A percentile compares a stretch with the other conserved stretches of the same genome.
phyloP scores from a whole-genome alignment of 2,797 vertebrate species.

The Aldrovandia affinis region DNA sequence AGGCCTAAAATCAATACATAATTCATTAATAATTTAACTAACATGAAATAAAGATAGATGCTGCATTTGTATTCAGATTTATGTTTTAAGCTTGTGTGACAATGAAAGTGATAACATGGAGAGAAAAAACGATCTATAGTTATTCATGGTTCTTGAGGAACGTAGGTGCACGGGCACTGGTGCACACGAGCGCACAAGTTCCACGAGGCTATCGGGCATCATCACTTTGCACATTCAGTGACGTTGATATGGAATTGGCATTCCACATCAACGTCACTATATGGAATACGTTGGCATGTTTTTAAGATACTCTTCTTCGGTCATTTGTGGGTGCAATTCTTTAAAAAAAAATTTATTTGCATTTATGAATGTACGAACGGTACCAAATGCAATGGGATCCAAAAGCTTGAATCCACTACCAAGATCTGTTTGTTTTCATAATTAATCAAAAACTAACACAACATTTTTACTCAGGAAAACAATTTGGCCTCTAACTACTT shows the following conservation, averaged over 20 bases:
- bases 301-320: background rate
- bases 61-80: background rate
- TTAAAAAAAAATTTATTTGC: too few relatives aligned
- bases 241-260: background rate
- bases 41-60: background rate
- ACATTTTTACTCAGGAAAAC: too few relatives aligned
- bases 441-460: too few relatives aligned
- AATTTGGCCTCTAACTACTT: too few relatives aligned
- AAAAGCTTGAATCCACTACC: too few relatives aligned
- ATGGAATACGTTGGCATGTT: background rate
- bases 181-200: background rate
- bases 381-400: too few relatives aligned
- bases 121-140: background rate
- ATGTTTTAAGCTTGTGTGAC: background rate
- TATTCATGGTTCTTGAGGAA: background rate
- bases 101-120: background rate
- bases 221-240: slow-evolving; percentile 23
- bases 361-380: too few relatives aligned
- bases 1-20: background rate
- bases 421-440: too few relatives aligned
- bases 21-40: background rate
- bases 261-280: too few relatives aligned
- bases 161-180: background rate
- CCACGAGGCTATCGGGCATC: background rate
- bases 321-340: too few relatives aligned